These are phyloP conservation scores for Apis mellifera DNA, from an alignment of 1,140 invertebrate genomes.

Conservation along the genomic window DNA sequence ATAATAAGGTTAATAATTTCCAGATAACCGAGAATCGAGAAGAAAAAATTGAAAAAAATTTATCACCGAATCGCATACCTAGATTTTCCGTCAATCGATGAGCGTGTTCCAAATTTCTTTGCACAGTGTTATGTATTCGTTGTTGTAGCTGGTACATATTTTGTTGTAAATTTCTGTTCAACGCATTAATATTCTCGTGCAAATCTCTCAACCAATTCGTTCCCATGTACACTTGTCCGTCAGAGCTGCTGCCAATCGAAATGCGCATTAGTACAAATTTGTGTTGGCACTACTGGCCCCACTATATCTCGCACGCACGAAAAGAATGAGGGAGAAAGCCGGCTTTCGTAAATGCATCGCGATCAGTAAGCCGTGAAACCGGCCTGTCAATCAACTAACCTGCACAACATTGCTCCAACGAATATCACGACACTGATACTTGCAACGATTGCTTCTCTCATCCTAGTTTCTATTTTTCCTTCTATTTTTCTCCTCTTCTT, in stretches of 20 bases:
- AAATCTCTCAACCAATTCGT: slow-evolving; percentile 40
- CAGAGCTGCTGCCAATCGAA: slow-evolving; percentile 22
- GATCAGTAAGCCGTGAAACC: no score
- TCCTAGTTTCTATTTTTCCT: not conserved
- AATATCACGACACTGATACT: not conserved
- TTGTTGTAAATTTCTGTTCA: slow-evolving; percentile 44
- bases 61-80: not conserved
- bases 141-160: slow-evolving; percentile 37
- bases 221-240: slow-evolving; percentile 1
- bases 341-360: not conserved
- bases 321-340: not conserved
- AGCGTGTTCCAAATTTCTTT: not conserved
- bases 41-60: not conserved
- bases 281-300: not conserved
- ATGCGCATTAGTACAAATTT: not conserved
- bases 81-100: not conserved
- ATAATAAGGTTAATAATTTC: slow-evolving; percentile 20
- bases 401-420: slow-evolving; percentile 3
- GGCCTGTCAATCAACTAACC: slow-evolving; percentile 31
- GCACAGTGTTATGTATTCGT: slow-evolving; percentile 41
- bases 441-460: not conserved
- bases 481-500: not conserved
- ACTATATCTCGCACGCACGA: not conserved
- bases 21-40: not conserved
- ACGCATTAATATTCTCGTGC: slow-evolving; percentile 20